Evolutionary conservation across 2,888 invertebrate species (phyloP).

Genomic region (Molorchus minor): DNA sequence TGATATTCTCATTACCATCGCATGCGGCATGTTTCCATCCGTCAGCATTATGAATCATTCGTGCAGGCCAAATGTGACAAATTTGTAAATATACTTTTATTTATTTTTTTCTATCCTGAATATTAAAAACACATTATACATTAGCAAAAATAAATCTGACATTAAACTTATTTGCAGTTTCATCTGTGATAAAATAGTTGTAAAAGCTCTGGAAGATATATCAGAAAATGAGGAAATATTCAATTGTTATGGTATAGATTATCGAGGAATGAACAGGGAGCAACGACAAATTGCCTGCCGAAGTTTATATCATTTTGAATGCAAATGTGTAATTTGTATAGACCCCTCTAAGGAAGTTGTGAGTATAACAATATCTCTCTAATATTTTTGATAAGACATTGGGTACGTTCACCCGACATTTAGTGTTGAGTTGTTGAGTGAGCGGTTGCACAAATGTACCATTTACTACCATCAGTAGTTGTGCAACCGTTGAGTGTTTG

Average conservation of each 20-base stretch:
- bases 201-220: constrained; percentile 74
- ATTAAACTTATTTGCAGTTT: constrained; percentile 69
- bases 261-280: constrained; percentile 68
- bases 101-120: not conserved
- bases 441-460: too few relatives aligned
- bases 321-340: constrained; percentile 77
- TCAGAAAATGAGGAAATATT: constrained; percentile 75
- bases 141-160: too few relatives aligned
- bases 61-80: constrained; percentile 84
- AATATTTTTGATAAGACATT: too few relatives aligned
- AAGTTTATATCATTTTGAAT: constrained; percentile 81
- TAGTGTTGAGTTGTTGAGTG: too few relatives aligned
- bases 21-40: constrained; percentile 86
- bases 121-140: not conserved
- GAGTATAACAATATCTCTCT: too few relatives aligned
- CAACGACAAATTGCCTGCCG: constrained; percentile 71
- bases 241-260: constrained; percentile 88
- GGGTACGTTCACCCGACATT: constrained; percentile 1
- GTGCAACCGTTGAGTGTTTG: too few relatives aligned
- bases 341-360: constrained; percentile 57
- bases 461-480: too few relatives aligned
- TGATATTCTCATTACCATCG: constrained; percentile 59
- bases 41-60: constrained; percentile 94
- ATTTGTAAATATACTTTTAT: constrained; percentile 66
- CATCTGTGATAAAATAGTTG: constrained; percentile 74